These are phyloP conservation scores for Drosophila sp. DNA, from an alignment of 1,140 invertebrate genomes.

Conservation along the genomic window DNA sequence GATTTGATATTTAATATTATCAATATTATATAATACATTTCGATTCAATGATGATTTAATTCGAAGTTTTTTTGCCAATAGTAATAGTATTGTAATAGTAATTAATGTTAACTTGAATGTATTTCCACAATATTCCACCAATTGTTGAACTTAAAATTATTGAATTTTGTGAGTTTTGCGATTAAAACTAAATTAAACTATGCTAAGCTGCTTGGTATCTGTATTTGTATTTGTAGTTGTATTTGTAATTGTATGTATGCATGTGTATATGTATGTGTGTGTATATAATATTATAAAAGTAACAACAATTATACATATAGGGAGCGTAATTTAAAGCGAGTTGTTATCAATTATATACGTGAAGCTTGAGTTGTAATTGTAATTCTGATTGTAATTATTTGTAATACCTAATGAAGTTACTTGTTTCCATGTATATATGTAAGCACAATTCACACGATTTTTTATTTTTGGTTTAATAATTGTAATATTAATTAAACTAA, in stretches of 20 bases:
- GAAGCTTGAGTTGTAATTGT: slow-evolving; percentile 48
- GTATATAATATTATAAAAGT: slow-evolving; percentile 10
- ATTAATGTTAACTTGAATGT: slow-evolving; percentile 53
- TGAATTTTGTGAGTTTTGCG: slow-evolving; percentile 50
- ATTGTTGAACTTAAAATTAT: slow-evolving; percentile 71
- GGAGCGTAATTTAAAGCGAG: slow-evolving; percentile 70
- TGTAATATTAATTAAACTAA: slow-evolving; percentile 14
- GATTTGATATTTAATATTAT: slow-evolving; percentile 7
- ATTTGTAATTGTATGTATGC: slow-evolving; percentile 8
- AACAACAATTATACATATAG: slow-evolving; percentile 47
- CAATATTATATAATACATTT: slow-evolving; percentile 1
- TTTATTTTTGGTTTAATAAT: neutral
- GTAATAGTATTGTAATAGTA: slow-evolving; percentile 3
- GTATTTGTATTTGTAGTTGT: slow-evolving; percentile 2
- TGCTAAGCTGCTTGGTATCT: slow-evolving; percentile 23
- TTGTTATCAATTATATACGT: slow-evolving; percentile 60
- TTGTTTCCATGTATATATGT: neutral
- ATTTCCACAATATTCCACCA: slow-evolving; percentile 50
- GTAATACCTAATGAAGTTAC: neutral
- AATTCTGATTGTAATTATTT: slow-evolving; percentile 29
- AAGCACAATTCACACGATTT: slow-evolving; percentile 19
- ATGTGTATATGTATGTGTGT: slow-evolving; percentile 23
- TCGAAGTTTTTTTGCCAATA: slow-evolving; percentile 27
- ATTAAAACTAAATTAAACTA: slow-evolving; percentile 36
- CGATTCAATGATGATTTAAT: slow-evolving; percentile 1